Evolutionary conservation across 1,140 invertebrate species (phyloP).

Genomic region (Helicoverpa armigera): DNA sequence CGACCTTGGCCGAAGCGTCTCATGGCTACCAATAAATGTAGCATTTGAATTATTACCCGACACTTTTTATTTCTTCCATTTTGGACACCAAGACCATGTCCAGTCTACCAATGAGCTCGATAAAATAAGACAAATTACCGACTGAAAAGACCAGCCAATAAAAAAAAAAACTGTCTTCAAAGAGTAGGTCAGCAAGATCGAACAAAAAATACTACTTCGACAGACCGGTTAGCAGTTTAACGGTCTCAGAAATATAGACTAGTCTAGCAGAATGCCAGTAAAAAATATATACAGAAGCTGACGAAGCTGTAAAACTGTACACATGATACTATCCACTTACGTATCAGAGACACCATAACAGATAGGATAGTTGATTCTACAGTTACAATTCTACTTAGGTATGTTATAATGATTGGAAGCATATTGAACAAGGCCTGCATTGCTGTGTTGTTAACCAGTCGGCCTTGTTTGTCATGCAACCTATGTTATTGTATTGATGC

Average conservation of each 20-base stretch:
- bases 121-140: too few relatives aligned
- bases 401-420: background rate
- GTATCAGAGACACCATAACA: too few relatives aligned
- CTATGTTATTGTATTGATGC: conserved; percentile 16
- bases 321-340: background rate
- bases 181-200: background rate
- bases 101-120: too few relatives aligned
- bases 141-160: background rate
- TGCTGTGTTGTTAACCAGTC: conserved; percentile 14
- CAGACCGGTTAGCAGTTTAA: conserved; percentile 1
- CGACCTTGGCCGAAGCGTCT: conserved; percentile 22
- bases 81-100: too few relatives aligned
- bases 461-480: conserved; percentile 25
- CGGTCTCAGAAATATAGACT: background rate
- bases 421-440: conserved; percentile 7
- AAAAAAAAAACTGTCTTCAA: background rate
- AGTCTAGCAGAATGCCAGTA: background rate
- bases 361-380: too few relatives aligned
- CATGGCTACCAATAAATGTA: background rate
- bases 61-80: too few relatives aligned
- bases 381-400: too few relatives aligned
- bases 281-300: background rate
- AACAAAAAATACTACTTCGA: background rate
- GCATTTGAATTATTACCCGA: too few relatives aligned
- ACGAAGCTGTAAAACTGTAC: background rate